phyloP scores from a whole-genome alignment of 2,888 invertebrate species.

The Amiota mariae region DNA sequence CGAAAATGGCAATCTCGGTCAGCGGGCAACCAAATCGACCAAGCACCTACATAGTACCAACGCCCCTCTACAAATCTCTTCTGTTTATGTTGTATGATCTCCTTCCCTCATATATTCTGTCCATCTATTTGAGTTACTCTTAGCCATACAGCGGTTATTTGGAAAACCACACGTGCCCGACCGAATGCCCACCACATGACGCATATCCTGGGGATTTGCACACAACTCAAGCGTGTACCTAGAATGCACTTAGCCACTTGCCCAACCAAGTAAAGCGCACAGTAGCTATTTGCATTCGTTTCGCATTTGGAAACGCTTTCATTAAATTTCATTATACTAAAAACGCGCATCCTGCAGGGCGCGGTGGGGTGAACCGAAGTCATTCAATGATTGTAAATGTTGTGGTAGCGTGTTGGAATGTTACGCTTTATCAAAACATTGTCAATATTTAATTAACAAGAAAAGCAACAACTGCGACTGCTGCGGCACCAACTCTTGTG shows the following conservation, averaged over 20 bases:
- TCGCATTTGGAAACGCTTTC: conserved; percentile 70
- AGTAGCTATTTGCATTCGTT: conserved; percentile 67
- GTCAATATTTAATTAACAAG: conserved; percentile 68
- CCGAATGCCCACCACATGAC: conserved; percentile 53
- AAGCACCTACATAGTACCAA: conserved; percentile 23
- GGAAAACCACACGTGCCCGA: conserved; percentile 70
- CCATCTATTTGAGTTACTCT: background rate
- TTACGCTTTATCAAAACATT: conserved; percentile 65
- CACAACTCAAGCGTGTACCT: conserved; percentile 14
- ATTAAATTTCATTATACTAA: conserved; percentile 63
- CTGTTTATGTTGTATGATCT: background rate
- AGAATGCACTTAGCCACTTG: conserved; percentile 1
- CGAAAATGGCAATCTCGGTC: conserved; percentile 49
- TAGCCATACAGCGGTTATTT: conserved; percentile 50
- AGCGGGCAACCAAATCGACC: conserved; percentile 40
- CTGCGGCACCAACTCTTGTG: no score
- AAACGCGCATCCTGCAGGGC: conserved; percentile 58
- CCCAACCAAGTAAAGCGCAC: conserved; percentile 44
- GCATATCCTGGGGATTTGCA: conserved; percentile 36
- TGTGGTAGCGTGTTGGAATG: conserved; percentile 50
- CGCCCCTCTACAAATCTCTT: background rate
- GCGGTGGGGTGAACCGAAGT: conserved; percentile 1
- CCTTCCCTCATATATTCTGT: background rate
- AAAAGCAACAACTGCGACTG: conserved; percentile 39
- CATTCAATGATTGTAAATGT: conserved; percentile 39